phyloP scores from a whole-genome alignment of 1,140 invertebrate genomes.

The Anastrepha obliqua region DNA sequence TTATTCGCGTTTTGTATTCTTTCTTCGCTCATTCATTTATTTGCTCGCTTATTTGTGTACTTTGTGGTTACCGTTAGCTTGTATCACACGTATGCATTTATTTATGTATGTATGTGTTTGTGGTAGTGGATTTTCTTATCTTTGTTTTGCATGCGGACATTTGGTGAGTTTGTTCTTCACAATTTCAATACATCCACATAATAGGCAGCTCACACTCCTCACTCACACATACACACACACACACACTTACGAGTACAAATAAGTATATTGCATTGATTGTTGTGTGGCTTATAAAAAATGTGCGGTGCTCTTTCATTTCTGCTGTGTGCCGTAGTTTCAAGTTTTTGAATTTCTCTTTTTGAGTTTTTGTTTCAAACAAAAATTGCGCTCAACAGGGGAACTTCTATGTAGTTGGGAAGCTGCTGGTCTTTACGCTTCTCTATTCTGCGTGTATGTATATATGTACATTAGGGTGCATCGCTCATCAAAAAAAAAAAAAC shows the following conservation, averaged over 20 bases:
- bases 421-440: not conserved
- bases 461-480: too few relatives aligned
- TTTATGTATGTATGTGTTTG: not conserved
- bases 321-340: conserved; percentile 46
- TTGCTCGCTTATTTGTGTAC: not conserved
- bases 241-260: not conserved
- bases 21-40: conserved; percentile 35
- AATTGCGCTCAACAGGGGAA: too few relatives aligned
- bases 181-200: not conserved
- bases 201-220: not conserved
- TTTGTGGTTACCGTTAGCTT: conserved; percentile 17
- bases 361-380: not conserved
- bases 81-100: not conserved
- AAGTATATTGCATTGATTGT: conserved; percentile 18
- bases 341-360: not conserved
- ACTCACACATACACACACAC: not conserved
- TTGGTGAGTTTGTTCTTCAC: not conserved
- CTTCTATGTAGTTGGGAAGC: not conserved
- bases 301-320: conserved; percentile 33
- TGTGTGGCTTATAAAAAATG: conserved; percentile 2
- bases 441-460: too few relatives aligned
- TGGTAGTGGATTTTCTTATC: conserved; percentile 65
- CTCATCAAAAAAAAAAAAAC: too few relatives aligned
- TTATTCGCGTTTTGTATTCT: conserved; percentile 31
- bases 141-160: conserved; percentile 67